Base-by-base conservation (phyloP, 2,888 invertebrate species). In the Thereva nobilitata region DNA sequence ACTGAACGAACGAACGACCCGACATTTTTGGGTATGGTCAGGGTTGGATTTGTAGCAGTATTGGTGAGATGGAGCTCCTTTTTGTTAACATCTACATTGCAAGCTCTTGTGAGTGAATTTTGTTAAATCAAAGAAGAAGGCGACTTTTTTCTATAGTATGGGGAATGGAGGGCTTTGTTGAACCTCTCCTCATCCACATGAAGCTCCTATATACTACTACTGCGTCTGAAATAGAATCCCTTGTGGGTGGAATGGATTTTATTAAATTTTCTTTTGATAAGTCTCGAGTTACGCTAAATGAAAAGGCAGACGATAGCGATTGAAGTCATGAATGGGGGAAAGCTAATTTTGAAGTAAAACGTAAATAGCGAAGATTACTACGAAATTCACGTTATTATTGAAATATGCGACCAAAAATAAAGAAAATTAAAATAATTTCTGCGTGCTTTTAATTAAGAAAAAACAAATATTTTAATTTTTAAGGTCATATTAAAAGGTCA, bases 1-100 rank as follows among this genome's bases (percentile, higher is more conserved):
- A 45, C 59, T 59, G 59, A 59, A 59, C 45, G 56, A 44, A 59
- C 42, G 38, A 12, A 44, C 37, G 64, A 47, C 47, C 12, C 70
- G 64, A 64, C 45, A 55, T 40, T 64, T 63, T 64, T 64, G 55
- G 53, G 64, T 42, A 64, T 64, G 64, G 64, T 64, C 64, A 64
- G 54, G 64, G 55, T 55, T 67, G 67, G 55, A 55, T 56, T 54
- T 49, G 52, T 53, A 35, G 44, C 3, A 23, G 45, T 55, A 61
- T 9, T 44, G 64, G 53, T 41, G n/a, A n/a, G 38, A n/a, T 41
- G 40, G 52, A 52, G 64, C 56, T 35, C 53, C 59, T 41, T 9
- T 44, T 47, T 44, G n/a, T 8, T 8, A 56, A 49, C 63, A 49
- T 41, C 34, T 10, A n/a, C 5, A 10, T 47, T 59, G 41, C 2